Base-by-base conservation (phyloP, 2,797 vertebrate species). In the Catamblyrhynchus diadema region DNA sequence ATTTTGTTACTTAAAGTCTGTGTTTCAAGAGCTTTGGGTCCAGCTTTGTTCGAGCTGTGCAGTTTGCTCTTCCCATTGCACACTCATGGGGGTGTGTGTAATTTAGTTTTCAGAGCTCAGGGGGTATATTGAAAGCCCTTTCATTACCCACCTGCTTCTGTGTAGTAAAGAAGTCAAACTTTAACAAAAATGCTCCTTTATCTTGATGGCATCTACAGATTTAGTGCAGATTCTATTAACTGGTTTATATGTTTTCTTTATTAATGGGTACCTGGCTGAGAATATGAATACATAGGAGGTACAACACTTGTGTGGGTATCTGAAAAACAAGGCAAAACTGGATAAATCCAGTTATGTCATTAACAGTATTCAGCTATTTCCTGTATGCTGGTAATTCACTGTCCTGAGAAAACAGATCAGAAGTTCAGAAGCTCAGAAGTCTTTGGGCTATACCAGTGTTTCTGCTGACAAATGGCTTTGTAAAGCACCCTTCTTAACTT, bases 181-280 rank as follows among this genome's bases (percentile, higher is more conserved):
- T 96, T 96, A 96, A 97, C 93, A 90, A 85, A 91, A 91, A 74
- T 27, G n/a, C 56, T 45, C 74, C 91, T 88, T 96, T 97, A 96
- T 97, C 96, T 97, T 85, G 86, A 94, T 95, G 57, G 81, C 93
- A 97, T 97, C 97, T 96, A 64, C 77, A n/a, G 28, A 8, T 59
- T 91, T 67, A 80, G 54, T 77, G 86, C 82, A 93, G 88, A 51
- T 87, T 91, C 90, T 77, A 21, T 80, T 90, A 91, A 82, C 90
- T 57, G n/a, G 65, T 95, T 96, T 87, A 35, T 95, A 33, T 3
- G 2, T 87, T 97, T 91, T 93, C 90, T 86, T 94, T 95, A 74
- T 95, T 96, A 90, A 92, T 85, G 74, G 47, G 37, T 84, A 83
- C 80, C 83, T 92, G 93, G 57, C 61, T 91, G 74, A 69, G 95